Conservation (phyloP, 1,140 invertebrate species). For the Brachionus sp. region DNA sequence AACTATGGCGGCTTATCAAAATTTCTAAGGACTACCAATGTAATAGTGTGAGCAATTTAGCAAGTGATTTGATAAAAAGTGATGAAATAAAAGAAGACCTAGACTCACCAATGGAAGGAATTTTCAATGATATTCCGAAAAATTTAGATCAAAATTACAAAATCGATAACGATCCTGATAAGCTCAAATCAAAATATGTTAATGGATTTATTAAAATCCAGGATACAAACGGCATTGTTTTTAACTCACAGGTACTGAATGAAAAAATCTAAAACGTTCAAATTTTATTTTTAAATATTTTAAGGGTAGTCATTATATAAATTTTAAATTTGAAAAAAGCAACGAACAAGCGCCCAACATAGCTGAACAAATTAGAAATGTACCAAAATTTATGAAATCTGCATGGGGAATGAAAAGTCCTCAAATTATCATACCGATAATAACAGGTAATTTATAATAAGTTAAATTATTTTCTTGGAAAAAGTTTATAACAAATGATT, state of each 20-base stretch:
- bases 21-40: background rate
- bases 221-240: slow-evolving; percentile 27
- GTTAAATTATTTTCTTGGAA: background rate
- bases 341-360: background rate
- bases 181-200: slow-evolving; percentile 27
- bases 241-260: background rate
- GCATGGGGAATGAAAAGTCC: slow-evolving; percentile 36
- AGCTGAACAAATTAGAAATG: slow-evolving; percentile 14
- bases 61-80: background rate
- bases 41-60: background rate
- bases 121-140: background rate
- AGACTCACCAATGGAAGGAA: background rate
- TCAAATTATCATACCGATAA: slow-evolving; percentile 42
- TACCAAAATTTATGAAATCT: slow-evolving; percentile 36
- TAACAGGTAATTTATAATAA: background rate
- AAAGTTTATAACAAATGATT: too few species aligned
- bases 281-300: background rate
- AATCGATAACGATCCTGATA: background rate
- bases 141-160: background rate
- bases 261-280: background rate
- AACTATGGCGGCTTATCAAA: background rate
- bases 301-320: slow-evolving; percentile 16
- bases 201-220: slow-evolving; percentile 39
- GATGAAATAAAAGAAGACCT: background rate
- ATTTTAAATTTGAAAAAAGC: slow-evolving; percentile 25